phyloP scores from a whole-genome alignment of 53 echinoderm and acorn worm species.

The Arbacia lixula region DNA sequence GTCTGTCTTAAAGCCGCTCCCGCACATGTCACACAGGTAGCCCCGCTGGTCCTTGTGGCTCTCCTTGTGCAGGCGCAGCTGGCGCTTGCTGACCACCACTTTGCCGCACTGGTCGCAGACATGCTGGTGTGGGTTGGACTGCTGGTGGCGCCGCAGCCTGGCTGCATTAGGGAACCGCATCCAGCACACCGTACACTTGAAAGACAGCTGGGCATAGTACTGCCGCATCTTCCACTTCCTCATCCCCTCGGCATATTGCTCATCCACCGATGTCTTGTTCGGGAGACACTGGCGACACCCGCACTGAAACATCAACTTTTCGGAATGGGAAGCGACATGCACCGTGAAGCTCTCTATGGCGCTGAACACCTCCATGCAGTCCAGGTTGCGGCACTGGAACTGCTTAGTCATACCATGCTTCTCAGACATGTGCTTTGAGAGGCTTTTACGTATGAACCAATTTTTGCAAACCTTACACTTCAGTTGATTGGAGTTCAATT shows the following conservation, averaged over 20 bases:
- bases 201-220: slow-evolving; percentile 82
- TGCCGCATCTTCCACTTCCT: slow-evolving; percentile 81
- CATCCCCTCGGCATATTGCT: slow-evolving; percentile 66
- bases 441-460: slow-evolving; percentile 67
- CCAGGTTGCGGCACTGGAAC: slow-evolving; percentile 79
- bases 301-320: slow-evolving; percentile 74
- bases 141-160: slow-evolving; percentile 75
- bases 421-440: slow-evolving; percentile 85
- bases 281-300: slow-evolving; percentile 84
- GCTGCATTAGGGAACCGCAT: slow-evolving; percentile 80
- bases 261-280: slow-evolving; percentile 53
- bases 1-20: slow-evolving; percentile 80
- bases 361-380: slow-evolving; percentile 58
- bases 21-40: slow-evolving; percentile 88
- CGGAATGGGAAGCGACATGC: slow-evolving; percentile 70
- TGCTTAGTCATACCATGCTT: slow-evolving; percentile 81
- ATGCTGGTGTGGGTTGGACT: slow-evolving; percentile 73
- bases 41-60: slow-evolving; percentile 73
- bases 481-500: slow-evolving; percentile 58
- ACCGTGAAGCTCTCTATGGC: slow-evolving; percentile 67
- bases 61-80: slow-evolving; percentile 82
- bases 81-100: slow-evolving; percentile 81
- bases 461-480: slow-evolving; percentile 90
- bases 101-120: slow-evolving; percentile 78
- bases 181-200: slow-evolving; percentile 91